These are phyloP conservation scores for Tiliacea aurago DNA, from an alignment of 2,888 invertebrate species.

Conservation along the genomic window DNA sequence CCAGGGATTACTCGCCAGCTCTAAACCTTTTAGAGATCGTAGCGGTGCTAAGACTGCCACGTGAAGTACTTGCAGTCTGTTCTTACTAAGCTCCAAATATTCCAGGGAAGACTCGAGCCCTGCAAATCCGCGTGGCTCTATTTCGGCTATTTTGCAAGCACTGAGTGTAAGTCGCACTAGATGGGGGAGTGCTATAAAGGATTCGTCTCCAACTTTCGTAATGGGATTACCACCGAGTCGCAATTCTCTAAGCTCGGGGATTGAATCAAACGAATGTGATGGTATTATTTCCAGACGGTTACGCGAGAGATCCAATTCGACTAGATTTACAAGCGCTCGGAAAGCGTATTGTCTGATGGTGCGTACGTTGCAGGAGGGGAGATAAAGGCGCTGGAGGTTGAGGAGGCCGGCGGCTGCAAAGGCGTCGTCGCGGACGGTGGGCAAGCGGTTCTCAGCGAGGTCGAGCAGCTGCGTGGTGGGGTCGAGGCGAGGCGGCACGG, in stretches of 20 bases:
- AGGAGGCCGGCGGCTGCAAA: constrained; percentile 94
- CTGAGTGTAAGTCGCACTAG: constrained; percentile 94
- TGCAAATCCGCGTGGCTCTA: constrained; percentile 93
- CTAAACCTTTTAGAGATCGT: constrained; percentile 93
- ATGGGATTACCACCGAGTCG: constrained; percentile 94
- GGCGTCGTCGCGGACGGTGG: constrained; percentile 92
- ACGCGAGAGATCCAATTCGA: constrained; percentile 95
- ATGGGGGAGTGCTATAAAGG: constrained; percentile 92
- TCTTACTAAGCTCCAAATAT: constrained; percentile 94
- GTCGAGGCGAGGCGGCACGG: constrained; percentile 94
- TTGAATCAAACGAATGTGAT: constrained; percentile 93
- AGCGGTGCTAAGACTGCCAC: constrained; percentile 93
- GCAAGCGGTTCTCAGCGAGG: constrained; percentile 93
- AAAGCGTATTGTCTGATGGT: constrained; percentile 94
- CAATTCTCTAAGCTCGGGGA: constrained; percentile 94
- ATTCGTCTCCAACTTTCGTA: constrained; percentile 92
- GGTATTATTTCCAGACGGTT: constrained; percentile 93
- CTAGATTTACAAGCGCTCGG: constrained; percentile 94
- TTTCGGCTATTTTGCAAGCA: constrained; percentile 92
- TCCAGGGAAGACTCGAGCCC: constrained; percentile 94
- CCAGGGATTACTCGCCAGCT: constrained; percentile 95
- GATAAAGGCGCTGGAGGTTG: constrained; percentile 95
- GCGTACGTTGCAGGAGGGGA: constrained; percentile 93
- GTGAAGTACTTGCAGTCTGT: constrained; percentile 92
- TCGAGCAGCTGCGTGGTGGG: constrained; percentile 95